A percentile compares a stretch with the other conserved stretches of the same genome.
Evolutionary conservation across 1,140 invertebrate species (phyloP).

Genomic region (Penaeus japonicus): DNA sequence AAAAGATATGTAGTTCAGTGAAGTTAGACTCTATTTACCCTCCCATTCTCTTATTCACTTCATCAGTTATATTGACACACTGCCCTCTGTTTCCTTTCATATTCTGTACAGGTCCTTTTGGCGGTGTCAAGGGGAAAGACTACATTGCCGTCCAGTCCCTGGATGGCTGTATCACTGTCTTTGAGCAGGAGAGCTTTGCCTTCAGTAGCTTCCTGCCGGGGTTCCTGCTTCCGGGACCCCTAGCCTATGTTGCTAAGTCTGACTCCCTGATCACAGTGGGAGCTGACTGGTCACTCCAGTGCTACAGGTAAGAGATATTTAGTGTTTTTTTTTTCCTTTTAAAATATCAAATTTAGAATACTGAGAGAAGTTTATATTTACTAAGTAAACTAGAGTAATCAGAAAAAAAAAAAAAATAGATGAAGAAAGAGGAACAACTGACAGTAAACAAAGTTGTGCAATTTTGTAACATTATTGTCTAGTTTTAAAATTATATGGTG

Average conservation of each 20-base stretch:
- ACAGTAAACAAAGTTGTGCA: no score
- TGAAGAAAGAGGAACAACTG: no score
- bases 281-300: slow-evolving; percentile 78
- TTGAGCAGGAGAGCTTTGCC: slow-evolving; percentile 85
- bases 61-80: slow-evolving; percentile 70
- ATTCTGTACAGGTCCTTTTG: slow-evolving; percentile 79
- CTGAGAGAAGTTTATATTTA: neutral
- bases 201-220: slow-evolving; percentile 78
- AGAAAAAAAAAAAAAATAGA: neutral
- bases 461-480: neutral
- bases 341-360: no score
- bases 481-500: no score
- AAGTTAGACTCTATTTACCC: neutral
- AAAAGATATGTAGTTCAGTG: neutral
- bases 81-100: slow-evolving; percentile 69
- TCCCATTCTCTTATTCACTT: slow-evolving; percentile 61
- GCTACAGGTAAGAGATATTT: slow-evolving; percentile 75
- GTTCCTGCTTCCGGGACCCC: slow-evolving; percentile 79
- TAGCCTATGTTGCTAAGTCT: slow-evolving; percentile 77
- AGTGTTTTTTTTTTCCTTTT: neutral
- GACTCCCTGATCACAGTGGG: slow-evolving; percentile 82
- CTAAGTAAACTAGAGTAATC: neutral
- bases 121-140: slow-evolving; percentile 71
- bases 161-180: slow-evolving; percentile 83
- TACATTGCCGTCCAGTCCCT: slow-evolving; percentile 87